Evolutionary conservation across 1,140 invertebrate species (phyloP).

Genomic region (Saccostrea echinata): DNA sequence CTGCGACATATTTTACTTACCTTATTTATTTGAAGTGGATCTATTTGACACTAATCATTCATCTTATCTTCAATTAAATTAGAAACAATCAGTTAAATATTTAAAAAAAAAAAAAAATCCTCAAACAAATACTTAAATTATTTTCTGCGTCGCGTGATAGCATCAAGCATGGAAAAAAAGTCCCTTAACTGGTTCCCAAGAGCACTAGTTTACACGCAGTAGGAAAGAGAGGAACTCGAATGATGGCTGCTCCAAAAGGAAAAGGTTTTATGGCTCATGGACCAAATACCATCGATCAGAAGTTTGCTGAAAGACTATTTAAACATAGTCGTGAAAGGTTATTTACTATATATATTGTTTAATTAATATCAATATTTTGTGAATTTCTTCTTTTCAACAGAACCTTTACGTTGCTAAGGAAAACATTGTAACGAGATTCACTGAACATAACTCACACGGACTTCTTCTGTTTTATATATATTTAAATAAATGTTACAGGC

Average conservation of each 20-base stretch:
- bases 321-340: conserved; percentile 41
- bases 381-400: not conserved
- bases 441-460: not conserved
- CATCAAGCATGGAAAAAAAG: too few species aligned
- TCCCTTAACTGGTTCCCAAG: not conserved
- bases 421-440: not conserved
- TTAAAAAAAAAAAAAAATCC: too few species aligned
- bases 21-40: not conserved
- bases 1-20: not conserved
- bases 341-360: not conserved
- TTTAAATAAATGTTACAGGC: too few species aligned
- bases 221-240: not conserved
- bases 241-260: conserved; percentile 30
- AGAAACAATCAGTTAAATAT: too few species aligned
- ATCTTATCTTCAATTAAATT: too few species aligned
- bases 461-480: not conserved
- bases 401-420: conserved; percentile 39
- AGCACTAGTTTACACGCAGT: not conserved
- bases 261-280: conserved; percentile 43
- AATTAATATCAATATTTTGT: not conserved
- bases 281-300: conserved; percentile 40
- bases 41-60: too few species aligned
- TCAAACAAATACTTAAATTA: too few species aligned
- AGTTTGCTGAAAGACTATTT: conserved; percentile 40
- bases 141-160: too few species aligned